Conservation (phyloP, 2,797 vertebrate genomes). For the Paratrypauchen microcephalus region DNA sequence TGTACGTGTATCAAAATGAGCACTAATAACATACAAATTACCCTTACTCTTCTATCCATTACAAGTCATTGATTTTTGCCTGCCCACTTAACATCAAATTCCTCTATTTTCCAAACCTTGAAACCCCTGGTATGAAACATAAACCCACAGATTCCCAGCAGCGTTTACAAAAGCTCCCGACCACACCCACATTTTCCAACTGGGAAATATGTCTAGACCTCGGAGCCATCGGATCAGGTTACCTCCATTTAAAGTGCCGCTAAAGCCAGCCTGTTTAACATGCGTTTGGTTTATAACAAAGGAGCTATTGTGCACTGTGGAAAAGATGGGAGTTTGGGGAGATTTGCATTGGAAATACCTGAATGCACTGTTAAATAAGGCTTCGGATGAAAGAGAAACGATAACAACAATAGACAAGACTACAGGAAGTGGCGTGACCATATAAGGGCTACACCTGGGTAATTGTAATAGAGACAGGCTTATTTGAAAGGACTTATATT, state of each 20-base stretch:
- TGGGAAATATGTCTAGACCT: not conserved
- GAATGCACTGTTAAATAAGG: not conserved
- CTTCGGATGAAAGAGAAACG: slow-evolving; percentile 9
- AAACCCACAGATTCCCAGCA: not conserved
- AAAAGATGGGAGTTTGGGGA: slow-evolving; percentile 4
- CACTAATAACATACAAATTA: not conserved
- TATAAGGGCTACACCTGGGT: slow-evolving; percentile 28
- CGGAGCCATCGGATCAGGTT: slow-evolving; percentile 1
- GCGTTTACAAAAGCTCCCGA: not conserved
- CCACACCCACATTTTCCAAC: not conserved
- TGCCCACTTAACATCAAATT: not conserved
- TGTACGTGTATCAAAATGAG: too few relatives aligned
- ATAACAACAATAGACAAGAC: not conserved
- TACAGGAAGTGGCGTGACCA: not conserved
- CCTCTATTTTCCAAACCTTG: not conserved
- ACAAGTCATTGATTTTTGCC: not conserved
- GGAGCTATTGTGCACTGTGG: not conserved
- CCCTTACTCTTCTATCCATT: not conserved
- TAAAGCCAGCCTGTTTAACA: not conserved
- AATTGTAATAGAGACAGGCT: not conserved
- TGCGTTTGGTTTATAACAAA: not conserved
- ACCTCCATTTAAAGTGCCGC: slow-evolving; percentile 1
- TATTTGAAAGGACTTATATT: not conserved
- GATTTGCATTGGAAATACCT: slow-evolving; percentile 6
- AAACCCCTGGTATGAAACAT: not conserved